These are phyloP conservation scores for Sterrhoptilus dennistouni DNA, from an alignment of 2,113 vertebrate genomes.

Conservation along the genomic window DNA sequence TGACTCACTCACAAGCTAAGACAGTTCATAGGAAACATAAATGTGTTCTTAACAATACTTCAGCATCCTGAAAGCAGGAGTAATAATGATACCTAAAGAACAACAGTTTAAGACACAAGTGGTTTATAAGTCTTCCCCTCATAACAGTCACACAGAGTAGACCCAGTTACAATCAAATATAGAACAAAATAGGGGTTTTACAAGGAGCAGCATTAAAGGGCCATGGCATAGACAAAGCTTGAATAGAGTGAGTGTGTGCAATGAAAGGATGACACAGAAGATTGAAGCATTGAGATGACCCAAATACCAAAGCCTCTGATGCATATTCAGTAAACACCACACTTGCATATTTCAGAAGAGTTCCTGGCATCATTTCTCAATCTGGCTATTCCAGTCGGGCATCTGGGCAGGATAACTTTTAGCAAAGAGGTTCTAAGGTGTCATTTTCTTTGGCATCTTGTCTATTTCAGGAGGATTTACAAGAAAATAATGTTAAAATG, in stretches of 20 bases:
- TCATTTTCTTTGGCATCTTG: neutral
- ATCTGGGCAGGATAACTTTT: neutral
- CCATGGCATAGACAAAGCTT: neutral
- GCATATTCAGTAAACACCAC: neutral
- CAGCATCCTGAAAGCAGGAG: neutral
- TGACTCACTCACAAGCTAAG: neutral
- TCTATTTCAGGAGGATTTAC: neutral
- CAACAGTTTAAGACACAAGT: neutral
- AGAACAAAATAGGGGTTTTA: neutral
- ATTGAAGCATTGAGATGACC: neutral
- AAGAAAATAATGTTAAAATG: neutral
- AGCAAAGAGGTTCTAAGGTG: neutral
- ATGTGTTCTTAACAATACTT: neutral
- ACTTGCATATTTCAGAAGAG: neutral
- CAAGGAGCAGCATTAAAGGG: neutral
- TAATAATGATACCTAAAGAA: neutral
- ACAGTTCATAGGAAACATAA: neutral
- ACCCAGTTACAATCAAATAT: neutral
- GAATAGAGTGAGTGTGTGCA: accelerated
- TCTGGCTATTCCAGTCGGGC: slow-evolving; percentile 41
- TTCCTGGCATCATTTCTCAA: neutral
- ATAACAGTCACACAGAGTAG: neutral
- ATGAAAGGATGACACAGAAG: neutral
- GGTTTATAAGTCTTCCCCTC: neutral
- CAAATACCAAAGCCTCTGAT: slow-evolving; percentile 55